Evolutionary conservation across 2,888 invertebrate genomes (phyloP).

Genomic region (Salticus scenicus): DNA sequence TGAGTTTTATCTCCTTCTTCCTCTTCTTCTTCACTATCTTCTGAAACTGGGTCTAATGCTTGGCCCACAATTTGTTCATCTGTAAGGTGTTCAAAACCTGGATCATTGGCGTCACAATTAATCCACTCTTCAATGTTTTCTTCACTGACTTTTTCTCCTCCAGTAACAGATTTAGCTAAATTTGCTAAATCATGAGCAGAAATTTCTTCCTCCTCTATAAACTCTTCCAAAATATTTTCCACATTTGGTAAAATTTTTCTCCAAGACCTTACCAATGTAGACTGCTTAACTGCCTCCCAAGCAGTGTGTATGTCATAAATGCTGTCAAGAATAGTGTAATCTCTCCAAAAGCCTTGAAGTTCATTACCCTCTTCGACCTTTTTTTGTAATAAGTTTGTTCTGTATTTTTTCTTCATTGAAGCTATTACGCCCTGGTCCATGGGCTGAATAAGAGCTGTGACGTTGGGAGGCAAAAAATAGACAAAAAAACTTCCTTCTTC

Average conservation of each 20-base stretch:
- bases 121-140: too few relatives aligned
- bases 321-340: not conserved
- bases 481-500: too few relatives aligned
- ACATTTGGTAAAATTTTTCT: not conserved
- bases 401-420: not conserved
- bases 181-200: not conserved
- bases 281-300: not conserved
- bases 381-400: not conserved
- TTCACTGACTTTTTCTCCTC: not conserved
- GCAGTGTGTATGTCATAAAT: not conserved
- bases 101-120: not conserved
- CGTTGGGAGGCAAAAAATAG: not conserved
- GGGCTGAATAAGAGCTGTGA: constrained; percentile 19
- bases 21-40: not conserved
- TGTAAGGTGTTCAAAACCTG: not conserved
- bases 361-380: not conserved
- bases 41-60: not conserved
- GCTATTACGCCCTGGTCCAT: constrained; percentile 35
- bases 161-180: not conserved
- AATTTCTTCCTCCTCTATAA: not conserved
- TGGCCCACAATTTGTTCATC: not conserved
- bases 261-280: not conserved
- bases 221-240: not conserved
- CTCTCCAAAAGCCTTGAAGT: not conserved
- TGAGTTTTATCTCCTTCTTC: not conserved